Percentiles rank a stretch among this genome's conserved stretches.
Evolutionary conservation across 1,140 invertebrate genomes (phyloP).

Genomic region (Pseudomyrmex sp.): DNA sequence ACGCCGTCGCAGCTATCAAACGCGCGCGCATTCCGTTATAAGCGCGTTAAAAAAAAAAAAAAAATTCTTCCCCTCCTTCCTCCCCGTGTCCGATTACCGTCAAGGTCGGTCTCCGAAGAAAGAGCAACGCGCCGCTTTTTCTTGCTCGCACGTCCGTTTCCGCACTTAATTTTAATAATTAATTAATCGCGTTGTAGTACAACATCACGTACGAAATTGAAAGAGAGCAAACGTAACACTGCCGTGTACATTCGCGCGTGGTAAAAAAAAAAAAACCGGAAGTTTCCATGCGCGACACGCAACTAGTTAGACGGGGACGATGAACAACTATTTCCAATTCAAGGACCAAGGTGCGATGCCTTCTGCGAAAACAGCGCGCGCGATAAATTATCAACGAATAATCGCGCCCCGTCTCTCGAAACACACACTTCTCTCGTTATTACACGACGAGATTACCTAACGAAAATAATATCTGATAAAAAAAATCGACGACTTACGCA

Average conservation of each 20-base stretch:
- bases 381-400: conserved; percentile 70
- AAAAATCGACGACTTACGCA: too few species aligned
- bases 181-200: too few species aligned
- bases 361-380: conserved; percentile 40
- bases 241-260: background rate
- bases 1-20: background rate
- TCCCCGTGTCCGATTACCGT: conserved; percentile 10
- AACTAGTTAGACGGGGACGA: conserved; percentile 51
- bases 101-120: background rate
- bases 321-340: conserved; percentile 69
- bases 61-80: background rate
- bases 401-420: background rate
- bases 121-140: background rate
- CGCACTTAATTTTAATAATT: too few species aligned
- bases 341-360: conserved; percentile 64
- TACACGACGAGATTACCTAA: too few species aligned
- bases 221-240: background rate
- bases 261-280: conserved; percentile 29
- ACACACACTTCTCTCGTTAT: too few species aligned
- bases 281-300: conserved; percentile 69
- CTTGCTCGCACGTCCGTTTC: too few species aligned
- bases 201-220: background rate
- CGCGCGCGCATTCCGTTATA: background rate
- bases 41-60: background rate
- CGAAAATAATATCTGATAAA: too few species aligned